Percentiles rank a stretch among this genome's conserved stretches.
These are phyloP conservation scores for Sylvicapra grimmia DNA, from an alignment of 2,113 vertebrate species.

Conservation along the genomic window DNA sequence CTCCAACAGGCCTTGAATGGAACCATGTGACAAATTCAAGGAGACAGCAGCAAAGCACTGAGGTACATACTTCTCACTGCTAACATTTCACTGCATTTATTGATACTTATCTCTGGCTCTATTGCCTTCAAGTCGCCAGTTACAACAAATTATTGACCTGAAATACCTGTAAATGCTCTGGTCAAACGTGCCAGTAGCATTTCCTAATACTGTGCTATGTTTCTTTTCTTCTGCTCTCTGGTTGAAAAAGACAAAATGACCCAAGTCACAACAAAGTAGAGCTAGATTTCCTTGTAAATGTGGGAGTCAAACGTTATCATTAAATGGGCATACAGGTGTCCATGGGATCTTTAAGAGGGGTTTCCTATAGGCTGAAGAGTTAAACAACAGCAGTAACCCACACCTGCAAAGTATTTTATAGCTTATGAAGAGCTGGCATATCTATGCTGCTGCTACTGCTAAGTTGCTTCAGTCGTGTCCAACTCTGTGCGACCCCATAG, in stretches of 20 bases:
- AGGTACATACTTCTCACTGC: background rate
- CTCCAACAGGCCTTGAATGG: background rate
- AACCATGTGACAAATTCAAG: background rate
- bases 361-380: background rate
- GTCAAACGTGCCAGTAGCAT: background rate
- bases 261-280: slow-evolving; percentile 5
- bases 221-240: slow-evolving; percentile 26
- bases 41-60: background rate
- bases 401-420: background rate
- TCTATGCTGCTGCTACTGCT: background rate
- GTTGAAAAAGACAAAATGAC: background rate
- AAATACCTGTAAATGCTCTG: background rate
- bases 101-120: background rate
- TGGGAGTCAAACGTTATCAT: background rate
- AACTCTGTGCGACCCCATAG: too few species aligned
- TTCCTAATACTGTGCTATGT: background rate
- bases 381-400: background rate
- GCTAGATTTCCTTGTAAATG: background rate
- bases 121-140: background rate
- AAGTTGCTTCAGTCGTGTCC: too few species aligned
- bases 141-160: background rate
- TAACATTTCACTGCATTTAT: background rate
- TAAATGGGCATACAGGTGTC: background rate
- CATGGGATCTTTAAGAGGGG: background rate
- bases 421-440: background rate